Conservation (phyloP, 2,888 invertebrate species). For the Bellardia bayeri region DNA sequence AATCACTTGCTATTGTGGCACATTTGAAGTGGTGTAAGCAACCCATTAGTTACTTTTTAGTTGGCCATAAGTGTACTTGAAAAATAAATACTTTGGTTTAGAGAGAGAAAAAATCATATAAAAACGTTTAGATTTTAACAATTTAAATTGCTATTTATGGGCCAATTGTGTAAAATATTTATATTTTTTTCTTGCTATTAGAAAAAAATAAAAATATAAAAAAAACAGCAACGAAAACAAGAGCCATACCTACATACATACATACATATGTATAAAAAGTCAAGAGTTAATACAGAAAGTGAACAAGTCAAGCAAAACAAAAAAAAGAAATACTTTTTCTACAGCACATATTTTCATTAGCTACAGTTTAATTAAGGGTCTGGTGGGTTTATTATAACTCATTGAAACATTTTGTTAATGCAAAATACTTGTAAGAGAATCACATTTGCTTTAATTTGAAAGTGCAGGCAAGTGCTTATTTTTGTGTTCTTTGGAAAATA, state of each 20-base stretch:
- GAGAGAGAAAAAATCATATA: conserved; percentile 5
- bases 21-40: conserved; percentile 28
- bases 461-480: too few species aligned
- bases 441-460: too few species aligned
- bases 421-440: too few species aligned
- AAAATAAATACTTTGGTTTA: conserved; percentile 43
- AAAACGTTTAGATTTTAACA: conserved; percentile 48
- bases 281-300: conserved; percentile 59
- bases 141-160: conserved; percentile 65
- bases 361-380: conserved; percentile 23
- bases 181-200: background rate
- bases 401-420: too few species aligned
- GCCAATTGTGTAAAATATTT: conserved; percentile 47
- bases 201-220: too few species aligned
- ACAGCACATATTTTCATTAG: conserved; percentile 15
- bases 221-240: conserved; percentile 25
- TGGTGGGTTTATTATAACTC: background rate
- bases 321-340: conserved; percentile 7
- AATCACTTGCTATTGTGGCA: conserved; percentile 45
- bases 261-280: conserved; percentile 34
- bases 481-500: too few species aligned
- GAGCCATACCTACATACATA: background rate
- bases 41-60: conserved; percentile 46
- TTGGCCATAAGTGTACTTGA: conserved; percentile 59
- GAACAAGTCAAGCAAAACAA: conserved; percentile 50